These are phyloP conservation scores for Ianthella basta DNA, from an alignment of 37 sponge, comb jelly and placozoan species.

Conservation along the genomic window DNA sequence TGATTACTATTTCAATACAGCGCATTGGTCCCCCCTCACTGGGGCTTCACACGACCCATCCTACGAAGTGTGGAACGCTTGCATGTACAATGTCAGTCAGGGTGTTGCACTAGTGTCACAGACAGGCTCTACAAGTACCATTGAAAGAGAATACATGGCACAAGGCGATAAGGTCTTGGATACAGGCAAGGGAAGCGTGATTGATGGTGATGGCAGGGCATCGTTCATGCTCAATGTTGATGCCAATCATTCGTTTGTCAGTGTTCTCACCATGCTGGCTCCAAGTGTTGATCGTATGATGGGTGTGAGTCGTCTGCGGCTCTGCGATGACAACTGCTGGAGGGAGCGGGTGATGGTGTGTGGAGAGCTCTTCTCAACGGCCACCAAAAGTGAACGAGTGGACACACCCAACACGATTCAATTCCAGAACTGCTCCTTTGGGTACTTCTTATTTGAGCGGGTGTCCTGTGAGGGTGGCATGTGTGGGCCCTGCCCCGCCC, in stretches of 20 bases:
- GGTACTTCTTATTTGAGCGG: conserved; percentile 48
- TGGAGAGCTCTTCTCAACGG: conserved; percentile 57
- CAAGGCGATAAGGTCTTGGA: conserved; percentile 29
- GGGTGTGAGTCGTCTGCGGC: conserved; percentile 48
- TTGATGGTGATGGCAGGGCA: conserved; percentile 24
- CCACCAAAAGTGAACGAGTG: conserved; percentile 28
- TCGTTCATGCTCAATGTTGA: conserved; percentile 4
- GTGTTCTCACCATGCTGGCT: conserved; percentile 38
- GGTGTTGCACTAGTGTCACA: conserved; percentile 55
- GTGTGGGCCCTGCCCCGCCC: neutral
- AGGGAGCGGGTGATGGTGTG: conserved; percentile 42
- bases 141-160: conserved; percentile 33
- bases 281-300: conserved; percentile 48
- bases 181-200: conserved; percentile 7
- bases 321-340: conserved; percentile 43
- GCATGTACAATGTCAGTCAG: conserved; percentile 40
- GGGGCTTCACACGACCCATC: conserved; percentile 51
- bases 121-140: conserved; percentile 13
- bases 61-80: conserved; percentile 56
- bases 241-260: conserved; percentile 26
- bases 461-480: neutral
- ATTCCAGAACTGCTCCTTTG: conserved; percentile 56
- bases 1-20: conserved; percentile 21
- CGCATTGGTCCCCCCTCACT: conserved; percentile 68
- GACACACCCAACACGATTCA: conserved; percentile 33